Evolutionary conservation across 2,888 invertebrate genomes (phyloP).

Genomic region (Amblyjoppa proteus): DNA sequence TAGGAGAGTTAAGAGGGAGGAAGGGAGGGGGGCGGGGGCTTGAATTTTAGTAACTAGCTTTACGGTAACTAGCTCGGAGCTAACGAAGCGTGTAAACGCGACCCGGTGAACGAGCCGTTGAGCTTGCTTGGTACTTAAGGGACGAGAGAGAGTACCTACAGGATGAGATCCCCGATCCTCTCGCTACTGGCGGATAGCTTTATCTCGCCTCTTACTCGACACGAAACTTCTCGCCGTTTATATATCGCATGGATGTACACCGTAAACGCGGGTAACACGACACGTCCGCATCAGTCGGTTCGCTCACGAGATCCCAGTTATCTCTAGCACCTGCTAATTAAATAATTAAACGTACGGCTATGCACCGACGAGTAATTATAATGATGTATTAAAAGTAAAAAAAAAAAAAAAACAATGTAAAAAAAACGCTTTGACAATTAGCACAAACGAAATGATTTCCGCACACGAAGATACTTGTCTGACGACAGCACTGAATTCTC

Average conservation of each 20-base stretch:
- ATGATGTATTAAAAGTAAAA: background rate
- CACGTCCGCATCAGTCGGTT: slow-evolving; percentile 24
- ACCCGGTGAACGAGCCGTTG: slow-evolving; percentile 66
- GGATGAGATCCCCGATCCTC: slow-evolving; percentile 43
- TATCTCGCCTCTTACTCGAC: slow-evolving; percentile 62
- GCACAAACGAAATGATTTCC: background rate
- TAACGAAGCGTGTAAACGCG: slow-evolving; percentile 76
- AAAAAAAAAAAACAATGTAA: background rate
- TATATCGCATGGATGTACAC: slow-evolving; percentile 30
- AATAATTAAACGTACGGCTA: slow-evolving; percentile 51
- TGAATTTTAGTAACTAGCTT: slow-evolving; percentile 70
- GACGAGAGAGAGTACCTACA: slow-evolving; percentile 54
- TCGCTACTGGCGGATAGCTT: slow-evolving; percentile 50
- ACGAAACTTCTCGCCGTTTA: slow-evolving; percentile 53
- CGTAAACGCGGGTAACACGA: slow-evolving; percentile 47
- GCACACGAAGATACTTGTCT: too few species aligned
- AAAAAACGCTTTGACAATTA: background rate
- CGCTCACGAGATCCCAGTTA: slow-evolving; percentile 19
- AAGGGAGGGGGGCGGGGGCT: slow-evolving; percentile 46
- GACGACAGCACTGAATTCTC: background rate
- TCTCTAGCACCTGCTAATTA: slow-evolving; percentile 48
- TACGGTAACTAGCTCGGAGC: slow-evolving; percentile 69
- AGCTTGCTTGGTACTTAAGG: slow-evolving; percentile 67
- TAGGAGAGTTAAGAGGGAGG: slow-evolving; percentile 23
- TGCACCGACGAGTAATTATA: background rate